A percentile compares a stretch with the other conserved stretches of the same genome.
phyloP scores from a whole-genome alignment of 1,140 invertebrate genomes.

The Diachasma alloeum region DNA sequence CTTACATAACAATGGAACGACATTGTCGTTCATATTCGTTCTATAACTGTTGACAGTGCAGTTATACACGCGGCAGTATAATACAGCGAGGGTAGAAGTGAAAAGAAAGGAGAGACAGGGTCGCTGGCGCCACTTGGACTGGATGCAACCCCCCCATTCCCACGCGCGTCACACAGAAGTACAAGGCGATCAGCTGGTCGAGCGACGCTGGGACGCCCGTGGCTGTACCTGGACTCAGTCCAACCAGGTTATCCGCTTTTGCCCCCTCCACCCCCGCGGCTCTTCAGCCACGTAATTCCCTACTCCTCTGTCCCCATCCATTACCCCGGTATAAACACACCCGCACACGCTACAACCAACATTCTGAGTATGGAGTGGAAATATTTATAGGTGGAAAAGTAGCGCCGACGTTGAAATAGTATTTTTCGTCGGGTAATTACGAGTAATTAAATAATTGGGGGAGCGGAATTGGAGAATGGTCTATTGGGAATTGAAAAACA shows the following conservation, averaged over 20 bases:
- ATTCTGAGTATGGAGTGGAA: background rate
- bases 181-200: conserved; percentile 33
- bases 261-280: conserved; percentile 19
- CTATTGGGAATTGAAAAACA: too few relatives aligned
- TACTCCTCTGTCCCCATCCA: background rate
- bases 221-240: conserved; percentile 57
- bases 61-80: background rate
- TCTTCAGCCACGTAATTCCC: conserved; percentile 11
- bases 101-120: conserved; percentile 42
- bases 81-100: background rate
- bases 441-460: background rate
- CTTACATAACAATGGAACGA: background rate
- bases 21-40: background rate
- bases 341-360: background rate
- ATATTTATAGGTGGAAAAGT: background rate
- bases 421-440: background rate
- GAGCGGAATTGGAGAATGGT: too few relatives aligned
- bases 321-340: background rate
- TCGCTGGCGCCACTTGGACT: conserved; percentile 57
- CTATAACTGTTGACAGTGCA: background rate
- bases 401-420: background rate
- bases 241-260: conserved; percentile 61
- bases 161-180: conserved; percentile 29
- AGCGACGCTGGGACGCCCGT: conserved; percentile 44
- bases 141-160: conserved; percentile 41